Evolutionary conservation across 1,140 invertebrate species (phyloP).

Genomic region (Drosophila asahinai): DNA sequence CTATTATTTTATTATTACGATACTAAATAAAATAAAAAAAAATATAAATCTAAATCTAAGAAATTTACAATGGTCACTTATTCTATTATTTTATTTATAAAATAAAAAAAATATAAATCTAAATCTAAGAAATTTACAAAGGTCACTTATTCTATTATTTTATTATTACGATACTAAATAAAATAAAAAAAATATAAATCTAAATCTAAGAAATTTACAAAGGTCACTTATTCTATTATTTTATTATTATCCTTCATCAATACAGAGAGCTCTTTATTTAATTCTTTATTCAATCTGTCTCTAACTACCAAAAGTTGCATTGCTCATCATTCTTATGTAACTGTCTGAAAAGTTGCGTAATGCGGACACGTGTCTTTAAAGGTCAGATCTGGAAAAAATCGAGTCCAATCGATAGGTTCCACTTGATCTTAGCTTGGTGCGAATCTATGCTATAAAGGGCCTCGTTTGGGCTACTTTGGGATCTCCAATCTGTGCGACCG

Average conservation of each 20-base stretch:
- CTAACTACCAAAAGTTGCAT: neutral
- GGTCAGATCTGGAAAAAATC: neutral
- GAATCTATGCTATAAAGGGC: neutral
- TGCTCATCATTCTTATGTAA: neutral
- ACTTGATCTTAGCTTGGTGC: neutral
- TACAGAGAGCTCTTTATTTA: neutral
- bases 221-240: too few species aligned
- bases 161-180: too few species aligned
- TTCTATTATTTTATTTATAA: too few species aligned
- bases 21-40: too few species aligned
- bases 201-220: neutral
- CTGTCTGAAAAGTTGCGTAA: too few species aligned
- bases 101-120: too few species aligned
- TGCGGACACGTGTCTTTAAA: neutral
- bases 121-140: neutral
- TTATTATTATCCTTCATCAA: neutral
- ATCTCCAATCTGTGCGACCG: neutral
- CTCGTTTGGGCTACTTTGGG: neutral
- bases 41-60: too few species aligned
- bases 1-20: too few species aligned
- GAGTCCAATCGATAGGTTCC: neutral
- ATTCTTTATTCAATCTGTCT: neutral
- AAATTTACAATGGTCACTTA: neutral
- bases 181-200: too few species aligned
- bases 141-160: too few species aligned